Evolutionary conservation across 1,140 invertebrate species (phyloP).

Genomic region (Amphibalanus amphitrite): DNA sequence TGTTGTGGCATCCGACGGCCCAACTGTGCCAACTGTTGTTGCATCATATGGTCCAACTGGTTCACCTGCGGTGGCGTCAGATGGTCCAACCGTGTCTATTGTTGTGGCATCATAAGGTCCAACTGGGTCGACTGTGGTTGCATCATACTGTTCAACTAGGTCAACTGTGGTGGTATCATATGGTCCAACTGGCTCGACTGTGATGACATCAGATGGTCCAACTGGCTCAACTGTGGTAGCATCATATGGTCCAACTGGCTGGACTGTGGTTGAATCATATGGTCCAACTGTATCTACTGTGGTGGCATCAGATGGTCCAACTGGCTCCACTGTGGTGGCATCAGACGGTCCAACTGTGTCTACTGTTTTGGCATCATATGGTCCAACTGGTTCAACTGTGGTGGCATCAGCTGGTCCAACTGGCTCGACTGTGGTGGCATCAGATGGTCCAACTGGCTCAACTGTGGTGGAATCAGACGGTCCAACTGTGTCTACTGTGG

Average conservation of each 20-base stretch:
- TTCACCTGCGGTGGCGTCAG: too few species aligned
- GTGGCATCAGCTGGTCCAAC: not conserved
- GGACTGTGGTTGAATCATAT: too few species aligned
- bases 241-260: not conserved
- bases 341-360: not conserved
- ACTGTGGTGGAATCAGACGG: too few species aligned
- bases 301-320: not conserved
- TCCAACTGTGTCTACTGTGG: not conserved
- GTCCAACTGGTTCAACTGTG: not conserved
- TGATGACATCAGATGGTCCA: too few species aligned
- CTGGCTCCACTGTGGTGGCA: not conserved
- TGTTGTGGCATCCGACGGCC: too few species aligned
- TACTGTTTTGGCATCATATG: not conserved
- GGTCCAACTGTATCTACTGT: not conserved
- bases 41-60: too few species aligned
- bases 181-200: not conserved
- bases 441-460: too few species aligned
- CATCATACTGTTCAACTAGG: not conserved
- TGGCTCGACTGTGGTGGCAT: too few species aligned
- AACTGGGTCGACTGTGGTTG: too few species aligned
- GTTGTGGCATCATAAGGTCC: too few species aligned
- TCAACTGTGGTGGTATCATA: not conserved
- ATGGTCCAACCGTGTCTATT: too few species aligned
- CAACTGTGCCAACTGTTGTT: too few species aligned
- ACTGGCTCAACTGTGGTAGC: not conserved